Evolutionary conservation across 1,140 invertebrate species (phyloP).

Genomic region (Spodoptera litura): DNA sequence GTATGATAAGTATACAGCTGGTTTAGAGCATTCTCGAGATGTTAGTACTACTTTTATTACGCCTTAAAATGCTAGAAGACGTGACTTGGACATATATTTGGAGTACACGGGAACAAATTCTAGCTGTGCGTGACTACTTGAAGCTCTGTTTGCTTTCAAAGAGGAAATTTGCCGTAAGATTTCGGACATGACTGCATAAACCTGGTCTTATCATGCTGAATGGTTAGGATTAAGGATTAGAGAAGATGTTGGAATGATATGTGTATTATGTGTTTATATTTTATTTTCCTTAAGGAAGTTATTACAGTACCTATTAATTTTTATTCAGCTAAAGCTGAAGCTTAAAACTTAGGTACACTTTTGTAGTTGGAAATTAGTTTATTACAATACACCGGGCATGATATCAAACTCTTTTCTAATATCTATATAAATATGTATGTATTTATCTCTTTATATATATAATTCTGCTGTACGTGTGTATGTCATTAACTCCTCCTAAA

Average conservation of each 20-base stretch:
- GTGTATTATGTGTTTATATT: neutral
- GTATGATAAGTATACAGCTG: neutral
- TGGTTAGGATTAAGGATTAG: neutral
- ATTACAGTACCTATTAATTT: too few species aligned
- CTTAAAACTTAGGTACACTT: too few species aligned
- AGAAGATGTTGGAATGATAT: neutral
- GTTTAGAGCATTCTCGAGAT: neutral
- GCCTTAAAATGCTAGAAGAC: conserved; percentile 29
- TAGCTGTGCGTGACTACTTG: conserved; percentile 28
- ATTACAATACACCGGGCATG: too few species aligned
- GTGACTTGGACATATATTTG: conserved; percentile 38
- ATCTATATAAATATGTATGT: too few species aligned
- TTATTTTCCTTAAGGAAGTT: too few species aligned
- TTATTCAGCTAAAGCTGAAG: too few species aligned
- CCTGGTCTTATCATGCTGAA: neutral
- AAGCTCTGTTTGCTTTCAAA: conserved; percentile 20
- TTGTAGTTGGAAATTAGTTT: too few species aligned
- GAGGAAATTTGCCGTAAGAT: conserved; percentile 23
- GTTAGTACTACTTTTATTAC: conserved; percentile 16
- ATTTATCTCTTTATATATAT: too few species aligned
- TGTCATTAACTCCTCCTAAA: too few species aligned
- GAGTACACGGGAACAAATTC: conserved; percentile 30
- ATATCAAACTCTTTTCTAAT: too few species aligned
- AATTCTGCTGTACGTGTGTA: too few species aligned
- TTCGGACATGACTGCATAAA: conserved; percentile 17